Percentiles rank a stretch among this genome's conserved stretches.
Evolutionary conservation across 2,888 invertebrate species (phyloP).

Genomic region (Temnothorax rugatulus): DNA sequence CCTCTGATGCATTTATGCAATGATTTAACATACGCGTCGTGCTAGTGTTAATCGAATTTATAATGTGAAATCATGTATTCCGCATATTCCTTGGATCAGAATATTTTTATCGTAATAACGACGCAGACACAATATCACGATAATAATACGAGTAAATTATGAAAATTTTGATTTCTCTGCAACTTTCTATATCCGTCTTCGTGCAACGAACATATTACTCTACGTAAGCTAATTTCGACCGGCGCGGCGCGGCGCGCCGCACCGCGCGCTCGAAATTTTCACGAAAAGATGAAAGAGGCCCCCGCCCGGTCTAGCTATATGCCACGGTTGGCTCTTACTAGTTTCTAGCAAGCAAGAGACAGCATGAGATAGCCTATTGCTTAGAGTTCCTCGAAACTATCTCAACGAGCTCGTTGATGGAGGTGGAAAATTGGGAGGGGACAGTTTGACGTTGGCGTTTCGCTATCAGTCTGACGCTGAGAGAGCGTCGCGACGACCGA

Average conservation of each 20-base stretch:
- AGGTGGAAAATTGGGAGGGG: conserved; percentile 76
- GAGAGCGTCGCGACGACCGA: conserved; percentile 78
- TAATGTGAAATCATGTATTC: background rate
- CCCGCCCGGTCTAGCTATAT: conserved; percentile 28
- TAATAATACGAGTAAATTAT: conserved; percentile 8
- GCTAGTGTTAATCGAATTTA: background rate
- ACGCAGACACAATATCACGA: conserved; percentile 2
- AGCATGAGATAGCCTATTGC: conserved; percentile 53
- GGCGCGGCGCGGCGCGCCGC: too few relatives aligned
- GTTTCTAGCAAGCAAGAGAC: conserved; percentile 11
- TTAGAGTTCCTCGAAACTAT: conserved; percentile 68
- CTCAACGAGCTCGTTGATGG: conserved; percentile 67
- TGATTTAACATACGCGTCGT: background rate
- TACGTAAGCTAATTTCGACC: conserved; percentile 68
- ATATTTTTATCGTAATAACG: background rate
- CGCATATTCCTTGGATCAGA: background rate
- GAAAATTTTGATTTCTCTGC: conserved; percentile 14
- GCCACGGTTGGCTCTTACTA: conserved; percentile 25
- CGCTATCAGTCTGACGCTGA: conserved; percentile 78
- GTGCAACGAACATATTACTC: background rate
- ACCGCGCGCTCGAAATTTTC: conserved; percentile 63
- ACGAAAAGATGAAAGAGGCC: conserved; percentile 71
- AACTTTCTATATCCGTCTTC: background rate
- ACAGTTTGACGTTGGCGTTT: conserved; percentile 70
- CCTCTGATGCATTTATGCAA: background rate